Base-by-base conservation (phyloP, 2,888 invertebrate species). In the Mythimna albipuncta region DNA sequence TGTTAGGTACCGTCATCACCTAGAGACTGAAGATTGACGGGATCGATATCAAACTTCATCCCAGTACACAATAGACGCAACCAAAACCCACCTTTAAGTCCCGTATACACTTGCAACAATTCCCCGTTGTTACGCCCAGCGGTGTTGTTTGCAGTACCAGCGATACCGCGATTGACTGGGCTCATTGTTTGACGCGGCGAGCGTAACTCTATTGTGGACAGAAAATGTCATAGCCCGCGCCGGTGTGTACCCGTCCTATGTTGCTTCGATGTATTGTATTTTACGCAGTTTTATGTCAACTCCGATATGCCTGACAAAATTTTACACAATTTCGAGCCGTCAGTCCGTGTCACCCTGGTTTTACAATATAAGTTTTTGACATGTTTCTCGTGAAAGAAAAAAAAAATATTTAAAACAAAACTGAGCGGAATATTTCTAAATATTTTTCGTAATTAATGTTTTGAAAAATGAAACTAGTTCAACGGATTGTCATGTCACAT, bases 111-210 rank as follows among this genome's bases (percentile, higher is more conserved):
- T 88, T 85, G 86, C 86, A 86, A 86, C 87, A 87, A 87, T 86
- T 85, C 83, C 70, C 79, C 68, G 82, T 85, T 87, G 83, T 85
- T 85, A 80, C 76, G 73, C 69, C 79, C 84, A 75, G 70, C 77
- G 83, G 81, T 82, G 85, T 87, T 92, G 91, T 92, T 92, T 91
- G 89, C 88, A 86, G 81, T 83, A 85, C 74, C 75, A 87, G 86
- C 91, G 92, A 92, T 93, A 91, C 90, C 89, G 88, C 91, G 91
- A 93, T 91, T 91, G 91, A 91, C 91, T 91, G 89, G 87, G 82
- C 86, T 87, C 86, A 92, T 93, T 93, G 93, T 93, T 88, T 88
- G 88, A 87, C 77, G 89, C 85, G 87, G 83, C 85, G 83, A 80
- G 85, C 84, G 88, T 87, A 87, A 88, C 88, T 88, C 89, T 79